Percentiles rank a stretch among this genome's conserved stretches.
phyloP scores from a whole-genome alignment of 1,140 invertebrate genomes.

The Saccostrea cuccullata region DNA sequence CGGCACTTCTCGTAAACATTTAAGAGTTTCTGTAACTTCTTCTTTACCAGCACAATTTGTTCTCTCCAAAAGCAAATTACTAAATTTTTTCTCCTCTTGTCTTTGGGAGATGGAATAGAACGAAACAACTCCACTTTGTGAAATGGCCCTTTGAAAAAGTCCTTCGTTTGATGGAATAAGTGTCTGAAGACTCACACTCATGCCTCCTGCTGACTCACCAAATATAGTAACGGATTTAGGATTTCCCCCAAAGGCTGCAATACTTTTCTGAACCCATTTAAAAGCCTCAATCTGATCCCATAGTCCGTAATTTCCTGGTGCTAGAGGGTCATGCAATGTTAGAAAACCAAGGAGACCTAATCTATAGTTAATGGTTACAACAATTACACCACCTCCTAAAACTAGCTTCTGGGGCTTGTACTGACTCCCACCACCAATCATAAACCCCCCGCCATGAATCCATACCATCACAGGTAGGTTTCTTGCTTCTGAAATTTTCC shows the following conservation, averaged over 20 bases:
- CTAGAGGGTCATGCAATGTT: constrained; percentile 2
- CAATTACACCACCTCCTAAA: constrained; percentile 84
- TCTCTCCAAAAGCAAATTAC: neutral
- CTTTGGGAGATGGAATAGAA: neutral
- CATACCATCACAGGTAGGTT: constrained; percentile 72
- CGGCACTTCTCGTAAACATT: neutral
- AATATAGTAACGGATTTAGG: constrained; percentile 60
- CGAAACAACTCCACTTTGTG: constrained; percentile 84
- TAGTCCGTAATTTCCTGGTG: constrained; percentile 68
- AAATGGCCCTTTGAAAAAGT: constrained; percentile 56
- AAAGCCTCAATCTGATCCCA: constrained; percentile 67
- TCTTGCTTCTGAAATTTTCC: neutral
- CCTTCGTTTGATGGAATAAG: constrained; percentile 50
- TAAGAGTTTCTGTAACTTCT: neutral
- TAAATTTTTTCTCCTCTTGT: neutral
- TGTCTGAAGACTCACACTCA: constrained; percentile 42
- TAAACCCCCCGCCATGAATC: constrained; percentile 77
- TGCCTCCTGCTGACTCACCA: constrained; percentile 61
- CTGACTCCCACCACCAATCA: constrained; percentile 72
- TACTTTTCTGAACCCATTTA: constrained; percentile 69
- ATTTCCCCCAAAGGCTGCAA: constrained; percentile 68
- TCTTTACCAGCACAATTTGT: neutral
- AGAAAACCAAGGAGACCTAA: constrained; percentile 82
- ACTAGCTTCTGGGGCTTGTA: constrained; percentile 83
- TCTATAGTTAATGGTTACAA: constrained; percentile 89